Evolutionary conservation across 2,888 invertebrate genomes (phyloP), one percentile per base, ranked within the genome.

Genomic region (Onchidella celtica): DNA sequence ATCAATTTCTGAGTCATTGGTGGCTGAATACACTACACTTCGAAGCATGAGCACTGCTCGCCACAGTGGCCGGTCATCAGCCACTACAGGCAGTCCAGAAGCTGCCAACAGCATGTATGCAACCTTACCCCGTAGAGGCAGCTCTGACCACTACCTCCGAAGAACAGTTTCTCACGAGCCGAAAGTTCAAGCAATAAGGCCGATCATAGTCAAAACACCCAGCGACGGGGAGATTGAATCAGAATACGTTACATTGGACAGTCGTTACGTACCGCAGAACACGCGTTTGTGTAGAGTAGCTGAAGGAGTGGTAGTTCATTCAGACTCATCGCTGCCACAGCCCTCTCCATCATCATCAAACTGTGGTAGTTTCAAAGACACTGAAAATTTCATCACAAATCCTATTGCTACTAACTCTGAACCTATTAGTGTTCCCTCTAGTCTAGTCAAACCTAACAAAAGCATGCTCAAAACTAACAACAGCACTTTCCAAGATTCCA

Each of bases 221-320:
- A 75, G 69, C 32, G 69, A 55, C 27, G 75, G 61, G 0, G 81
- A 75, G 29, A 74, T 81, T 27, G 81, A 81, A 21, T 75, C 81
- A 0, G 81, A 81, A n/a, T 81, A 81, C 27, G 81, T 81, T 1
- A 75, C 69, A 0, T 34, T 81, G 29, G 75, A 81, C 24, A 40
- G 38, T 0, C 27, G 69, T 21, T 81, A 81, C 38, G 17, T 69
- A 4, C 75, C 66, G 4, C n/a, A 34, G 6, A 36, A 57, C 40
- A 34, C 74, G 1, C 29, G 40, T 4, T 17, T 75, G 14, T 32
- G 61, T 61, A 4, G 61, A 32, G 61, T 40, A 29, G 55, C 21
- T 0, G 81, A 81, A 27, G 29, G 6, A 6, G 6, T 47, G 11
- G 40, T n/a, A n/a, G 2, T 6, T 34, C 27, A 57, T 21, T 1